A percentile compares a stretch with the other conserved stretches of the same genome.
Conservation (phyloP, 2,113 vertebrate genomes). For the Taurulus bubalis region DNA sequence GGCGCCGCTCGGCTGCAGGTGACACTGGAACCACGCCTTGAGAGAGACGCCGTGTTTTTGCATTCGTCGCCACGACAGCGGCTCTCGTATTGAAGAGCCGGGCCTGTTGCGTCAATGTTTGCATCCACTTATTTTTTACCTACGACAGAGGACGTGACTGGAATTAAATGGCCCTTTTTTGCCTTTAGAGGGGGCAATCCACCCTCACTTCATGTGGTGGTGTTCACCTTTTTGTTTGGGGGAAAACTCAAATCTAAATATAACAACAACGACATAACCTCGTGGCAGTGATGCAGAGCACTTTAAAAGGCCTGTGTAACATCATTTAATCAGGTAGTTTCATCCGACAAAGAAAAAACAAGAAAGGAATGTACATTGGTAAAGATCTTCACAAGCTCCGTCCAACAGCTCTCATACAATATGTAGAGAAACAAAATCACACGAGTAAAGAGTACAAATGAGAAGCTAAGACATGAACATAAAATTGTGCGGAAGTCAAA, state of each 20-base stretch:
- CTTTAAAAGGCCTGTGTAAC: too few species aligned
- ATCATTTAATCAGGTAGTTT: too few species aligned
- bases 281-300: too few species aligned
- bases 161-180: background rate
- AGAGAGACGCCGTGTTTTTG: constrained; percentile 30
- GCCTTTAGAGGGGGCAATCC: constrained; percentile 18
- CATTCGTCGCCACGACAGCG: constrained; percentile 9
- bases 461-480: background rate
- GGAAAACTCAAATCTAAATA: too few species aligned
- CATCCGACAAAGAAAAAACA: too few species aligned
- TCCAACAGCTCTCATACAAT: background rate
- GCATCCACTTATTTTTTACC: too few species aligned
- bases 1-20: constrained; percentile 45
- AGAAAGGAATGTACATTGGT: too few species aligned
- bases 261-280: too few species aligned
- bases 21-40: constrained; percentile 27
- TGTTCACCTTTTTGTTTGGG: too few species aligned
- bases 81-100: constrained; percentile 8
- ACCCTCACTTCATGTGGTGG: background rate
- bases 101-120: too few species aligned
- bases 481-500: background rate
- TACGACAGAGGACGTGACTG: background rate
- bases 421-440: background rate
- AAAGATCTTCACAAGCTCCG: background rate
- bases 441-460: background rate